Percentiles rank a stretch among this genome's conserved stretches.
These are phyloP conservation scores for Nowickia ferox DNA, from an alignment of 2,888 invertebrate genomes.

Conservation along the genomic window DNA sequence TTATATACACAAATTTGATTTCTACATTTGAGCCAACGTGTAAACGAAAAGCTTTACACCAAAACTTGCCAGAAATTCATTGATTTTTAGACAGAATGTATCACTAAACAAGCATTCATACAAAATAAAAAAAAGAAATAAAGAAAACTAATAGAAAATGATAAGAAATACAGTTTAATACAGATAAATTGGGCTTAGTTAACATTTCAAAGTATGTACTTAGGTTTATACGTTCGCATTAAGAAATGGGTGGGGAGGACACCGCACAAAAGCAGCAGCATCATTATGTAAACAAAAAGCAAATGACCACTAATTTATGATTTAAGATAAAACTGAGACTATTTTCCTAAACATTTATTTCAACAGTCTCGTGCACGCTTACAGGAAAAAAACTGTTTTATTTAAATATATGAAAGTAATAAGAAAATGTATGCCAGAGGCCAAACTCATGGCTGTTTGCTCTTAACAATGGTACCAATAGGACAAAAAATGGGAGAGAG, in stretches of 20 bases:
- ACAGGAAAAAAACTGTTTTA: background rate
- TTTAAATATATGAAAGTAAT: background rate
- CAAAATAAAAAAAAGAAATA: too few species aligned
- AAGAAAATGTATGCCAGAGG: background rate
- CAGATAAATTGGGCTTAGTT: too few species aligned
- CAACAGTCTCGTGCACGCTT: background rate
- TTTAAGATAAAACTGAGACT: slow-evolving; percentile 15
- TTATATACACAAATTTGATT: too few species aligned
- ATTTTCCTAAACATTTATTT: background rate
- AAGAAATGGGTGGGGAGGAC: background rate
- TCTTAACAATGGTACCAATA: background rate
- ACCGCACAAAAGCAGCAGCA: background rate
- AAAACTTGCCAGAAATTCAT: too few species aligned
- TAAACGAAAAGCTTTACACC: too few species aligned
- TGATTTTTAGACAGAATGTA: too few species aligned
- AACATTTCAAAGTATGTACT: too few species aligned
- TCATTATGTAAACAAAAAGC: background rate
- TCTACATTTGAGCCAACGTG: too few species aligned
- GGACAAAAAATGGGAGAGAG: background rate
- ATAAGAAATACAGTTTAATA: too few species aligned
- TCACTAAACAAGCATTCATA: too few species aligned
- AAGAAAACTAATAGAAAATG: too few species aligned
- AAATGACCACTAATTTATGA: slow-evolving; percentile 53
- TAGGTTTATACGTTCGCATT: too few species aligned
- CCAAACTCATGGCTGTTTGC: background rate